Evolutionary conservation across 1,140 invertebrate genomes (phyloP).

Genomic region (Aphaenogaster rudis): DNA sequence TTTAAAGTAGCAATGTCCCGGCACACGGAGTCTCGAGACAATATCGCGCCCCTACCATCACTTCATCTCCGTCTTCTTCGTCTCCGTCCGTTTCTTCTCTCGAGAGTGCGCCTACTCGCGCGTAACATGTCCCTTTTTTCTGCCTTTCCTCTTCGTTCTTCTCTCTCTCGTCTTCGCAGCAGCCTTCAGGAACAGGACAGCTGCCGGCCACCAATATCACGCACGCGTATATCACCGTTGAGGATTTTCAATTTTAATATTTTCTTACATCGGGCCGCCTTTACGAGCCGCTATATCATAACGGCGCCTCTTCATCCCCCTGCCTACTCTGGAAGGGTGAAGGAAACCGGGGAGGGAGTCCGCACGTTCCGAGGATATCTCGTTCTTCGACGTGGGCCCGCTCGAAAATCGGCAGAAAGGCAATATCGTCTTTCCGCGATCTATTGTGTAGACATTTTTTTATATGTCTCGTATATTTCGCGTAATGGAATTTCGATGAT

Average conservation of each 20-base stretch:
- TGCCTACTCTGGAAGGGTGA: slow-evolving; percentile 1
- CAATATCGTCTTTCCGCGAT: slow-evolving; percentile 61
- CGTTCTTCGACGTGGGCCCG: slow-evolving; percentile 76
- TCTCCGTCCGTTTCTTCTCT: slow-evolving; percentile 3
- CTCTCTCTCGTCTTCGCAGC: slow-evolving; percentile 64
- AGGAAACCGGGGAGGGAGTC: slow-evolving; percentile 2
- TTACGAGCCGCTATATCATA: slow-evolving; percentile 85
- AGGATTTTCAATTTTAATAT: slow-evolving; percentile 86
- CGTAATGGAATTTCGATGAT: slow-evolving; percentile 12
- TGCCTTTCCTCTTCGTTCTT: slow-evolving; percentile 53
- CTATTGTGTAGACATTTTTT: slow-evolving; percentile 46
- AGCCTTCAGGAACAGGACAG: slow-evolving; percentile 81
- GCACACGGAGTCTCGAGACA: slow-evolving; percentile 81
- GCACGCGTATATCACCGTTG: slow-evolving; percentile 84
- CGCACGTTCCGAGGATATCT: slow-evolving; percentile 69
- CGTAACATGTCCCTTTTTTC: slow-evolving; percentile 19
- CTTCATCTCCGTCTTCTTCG: slow-evolving; percentile 55
- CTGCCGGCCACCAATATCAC: slow-evolving; percentile 86
- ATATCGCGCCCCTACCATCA: slow-evolving; percentile 80
- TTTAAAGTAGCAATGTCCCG: slow-evolving; percentile 85
- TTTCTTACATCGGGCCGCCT: slow-evolving; percentile 81
- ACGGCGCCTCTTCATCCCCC: slow-evolving; percentile 58
- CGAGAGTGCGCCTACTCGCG: slow-evolving; percentile 28
- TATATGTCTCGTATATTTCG: slow-evolving; percentile 18
- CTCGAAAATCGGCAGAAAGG: slow-evolving; percentile 62